phyloP scores from a whole-genome alignment of 2,797 vertebrate genomes.

The Pagetopsis macropterus region DNA sequence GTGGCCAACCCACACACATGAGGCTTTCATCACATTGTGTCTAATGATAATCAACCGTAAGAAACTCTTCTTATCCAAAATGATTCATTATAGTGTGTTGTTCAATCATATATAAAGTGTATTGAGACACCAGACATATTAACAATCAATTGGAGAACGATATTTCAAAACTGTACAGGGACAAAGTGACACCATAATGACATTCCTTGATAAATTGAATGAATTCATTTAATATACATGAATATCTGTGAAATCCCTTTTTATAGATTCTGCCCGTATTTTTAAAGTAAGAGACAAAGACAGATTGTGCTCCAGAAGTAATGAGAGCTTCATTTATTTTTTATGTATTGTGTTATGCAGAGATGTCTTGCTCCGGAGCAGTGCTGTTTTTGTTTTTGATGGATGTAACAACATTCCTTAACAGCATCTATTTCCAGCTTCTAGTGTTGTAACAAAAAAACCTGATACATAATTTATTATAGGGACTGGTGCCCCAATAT shows the following conservation, averaged over 20 bases:
- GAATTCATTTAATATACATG: slow-evolving; percentile 5
- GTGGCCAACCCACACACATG: not conserved
- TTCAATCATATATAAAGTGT: not conserved
- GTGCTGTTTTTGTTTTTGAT: slow-evolving; percentile 48
- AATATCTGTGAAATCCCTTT: slow-evolving; percentile 16
- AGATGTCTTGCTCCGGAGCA: not conserved
- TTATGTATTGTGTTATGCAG: slow-evolving; percentile 8
- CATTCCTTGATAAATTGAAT: not conserved
- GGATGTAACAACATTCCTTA: slow-evolving; percentile 30
- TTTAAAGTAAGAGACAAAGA: slow-evolving; percentile 13
- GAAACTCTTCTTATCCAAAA: not conserved
- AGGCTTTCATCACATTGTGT: not conserved
- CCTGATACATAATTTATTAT: too few species aligned
- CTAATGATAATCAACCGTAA: not conserved
- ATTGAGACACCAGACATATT: not conserved
- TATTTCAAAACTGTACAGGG: not conserved
- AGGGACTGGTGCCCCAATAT: too few species aligned
- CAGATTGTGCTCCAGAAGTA: slow-evolving; percentile 9
- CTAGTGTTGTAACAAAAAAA: not conserved
- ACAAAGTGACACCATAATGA: not conserved
- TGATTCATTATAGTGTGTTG: not conserved
- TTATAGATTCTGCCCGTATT: slow-evolving; percentile 2
- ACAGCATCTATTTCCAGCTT: slow-evolving; percentile 22
- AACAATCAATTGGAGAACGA: not conserved
- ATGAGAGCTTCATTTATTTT: slow-evolving; percentile 8